Base-by-base conservation (phyloP, 2,888 invertebrate species). In the Erebia palarica region DNA sequence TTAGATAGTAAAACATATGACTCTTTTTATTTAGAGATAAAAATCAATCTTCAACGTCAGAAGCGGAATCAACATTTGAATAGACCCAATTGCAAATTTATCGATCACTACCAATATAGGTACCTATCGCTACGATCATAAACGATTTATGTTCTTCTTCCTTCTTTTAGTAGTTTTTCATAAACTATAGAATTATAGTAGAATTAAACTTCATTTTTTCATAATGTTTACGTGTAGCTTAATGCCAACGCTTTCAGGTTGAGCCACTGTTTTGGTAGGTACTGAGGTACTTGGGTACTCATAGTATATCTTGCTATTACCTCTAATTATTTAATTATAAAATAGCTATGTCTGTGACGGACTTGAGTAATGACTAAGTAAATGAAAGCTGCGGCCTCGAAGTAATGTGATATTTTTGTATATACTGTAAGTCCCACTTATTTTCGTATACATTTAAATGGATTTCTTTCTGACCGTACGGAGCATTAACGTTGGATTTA, bases 401-500 rank as follows among this genome's bases (percentile, higher is more conserved):
- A 91, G 90, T 92, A 91, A 91, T 93, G 93, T 93, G 93, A 93
- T 93, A 93, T 93, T 92, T 93, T 92, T 93, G 93, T 93, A 93
- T 91, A 93, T 92, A 75, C 90, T 92, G 91, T 93, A 92, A 93
- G 93, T 91, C 91, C 89, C 87, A 91, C 87, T 93, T 92, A 92
- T 93, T 93, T 93, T 93, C 93, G 86, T 92, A 92, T 86, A 93
- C 91, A 91, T 93, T 92, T 92, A 91, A 92, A 92, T 90, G 89
- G 90, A 87, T 90, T 92, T 84, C 85, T 91, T 92, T 91, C 81
- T 83, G 87, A 89, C 86, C 84, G 88, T 88, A 87, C 83, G 89
- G 86, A 87, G 86, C 87, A 86, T 87, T 86, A 83, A 84, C 84
- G 86, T 88, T 87, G 87, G 85, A 82, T 82, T 63, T 14, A 21